Evolutionary conservation across 1,140 invertebrate species (phyloP).

Genomic region (Dendroctonus ponderosae): DNA sequence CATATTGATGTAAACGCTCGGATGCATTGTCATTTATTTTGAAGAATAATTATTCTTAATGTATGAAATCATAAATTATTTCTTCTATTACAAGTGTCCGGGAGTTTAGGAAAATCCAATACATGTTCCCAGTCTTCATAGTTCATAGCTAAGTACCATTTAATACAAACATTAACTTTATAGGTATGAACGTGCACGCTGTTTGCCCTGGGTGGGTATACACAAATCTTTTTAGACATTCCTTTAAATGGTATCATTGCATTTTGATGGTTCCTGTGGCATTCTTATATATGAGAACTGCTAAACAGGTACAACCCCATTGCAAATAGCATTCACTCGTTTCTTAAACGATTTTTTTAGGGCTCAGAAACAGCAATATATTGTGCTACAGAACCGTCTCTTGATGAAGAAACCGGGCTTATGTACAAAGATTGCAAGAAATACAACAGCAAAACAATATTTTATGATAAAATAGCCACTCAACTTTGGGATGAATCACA

Average conservation of each 20-base stretch:
- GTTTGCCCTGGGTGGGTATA: conserved; percentile 84
- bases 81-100: too few relatives aligned
- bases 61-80: too few relatives aligned
- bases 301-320: conserved; percentile 62
- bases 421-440: conserved; percentile 73
- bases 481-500: conserved; percentile 73
- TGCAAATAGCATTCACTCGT: not conserved
- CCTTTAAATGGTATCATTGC: conserved; percentile 68
- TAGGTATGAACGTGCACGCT: conserved; percentile 61
- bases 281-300: conserved; percentile 67
- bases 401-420: conserved; percentile 63
- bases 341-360: conserved; percentile 42
- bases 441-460: conserved; percentile 62
- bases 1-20: too few relatives aligned
- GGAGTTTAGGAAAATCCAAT: too few relatives aligned
- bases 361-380: conserved; percentile 75
- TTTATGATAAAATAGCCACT: conserved; percentile 60
- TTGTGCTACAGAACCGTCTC: conserved; percentile 67
- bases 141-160: too few relatives aligned
- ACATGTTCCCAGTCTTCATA: too few relatives aligned
- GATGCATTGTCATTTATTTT: too few relatives aligned
- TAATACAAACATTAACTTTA: conserved; percentile 6
- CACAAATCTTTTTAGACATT: conserved; percentile 71
- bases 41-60: too few relatives aligned
- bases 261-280: conserved; percentile 67